Evolutionary conservation across 2,797 vertebrate genomes (phyloP).

Genomic region (Manis javanica): DNA sequence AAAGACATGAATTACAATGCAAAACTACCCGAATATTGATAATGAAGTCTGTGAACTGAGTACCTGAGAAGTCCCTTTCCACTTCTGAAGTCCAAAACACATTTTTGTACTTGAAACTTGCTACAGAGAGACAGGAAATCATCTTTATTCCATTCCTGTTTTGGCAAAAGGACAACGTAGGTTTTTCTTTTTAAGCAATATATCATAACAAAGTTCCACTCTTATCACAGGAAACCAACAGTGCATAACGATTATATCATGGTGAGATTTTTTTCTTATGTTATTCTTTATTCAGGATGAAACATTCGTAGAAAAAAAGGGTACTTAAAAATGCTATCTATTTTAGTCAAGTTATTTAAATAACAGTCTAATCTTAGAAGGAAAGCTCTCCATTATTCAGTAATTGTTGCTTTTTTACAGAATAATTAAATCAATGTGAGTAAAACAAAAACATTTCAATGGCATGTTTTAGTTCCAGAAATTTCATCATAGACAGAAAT

Average conservation of each 20-base stretch:
- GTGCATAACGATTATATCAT: background rate
- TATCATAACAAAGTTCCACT: background rate
- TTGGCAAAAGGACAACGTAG: background rate
- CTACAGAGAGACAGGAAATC: conserved; percentile 12
- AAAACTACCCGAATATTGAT: background rate
- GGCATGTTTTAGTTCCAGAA: background rate
- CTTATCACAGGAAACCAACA: background rate
- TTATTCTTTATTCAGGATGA: conserved; percentile 30
- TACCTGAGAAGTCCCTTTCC: background rate
- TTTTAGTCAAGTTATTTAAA: conserved; percentile 28
- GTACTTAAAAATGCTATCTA: background rate
- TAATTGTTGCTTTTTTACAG: conserved; percentile 39
- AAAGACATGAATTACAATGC: background rate
- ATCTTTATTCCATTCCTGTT: background rate
- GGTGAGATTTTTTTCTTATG: background rate
- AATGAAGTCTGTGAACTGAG: background rate
- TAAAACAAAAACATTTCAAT: background rate
- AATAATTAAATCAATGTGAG: background rate
- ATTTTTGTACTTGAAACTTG: conserved; percentile 51
- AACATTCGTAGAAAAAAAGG: background rate
- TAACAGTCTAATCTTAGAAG: conserved; percentile 6
- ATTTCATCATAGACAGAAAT: background rate
- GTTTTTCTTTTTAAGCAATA: conserved; percentile 27
- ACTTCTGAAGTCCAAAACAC: background rate
- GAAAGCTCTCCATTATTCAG: conserved; percentile 1